Conservation (phyloP, 2,113 vertebrate genomes). For the Murina feae region DNA sequence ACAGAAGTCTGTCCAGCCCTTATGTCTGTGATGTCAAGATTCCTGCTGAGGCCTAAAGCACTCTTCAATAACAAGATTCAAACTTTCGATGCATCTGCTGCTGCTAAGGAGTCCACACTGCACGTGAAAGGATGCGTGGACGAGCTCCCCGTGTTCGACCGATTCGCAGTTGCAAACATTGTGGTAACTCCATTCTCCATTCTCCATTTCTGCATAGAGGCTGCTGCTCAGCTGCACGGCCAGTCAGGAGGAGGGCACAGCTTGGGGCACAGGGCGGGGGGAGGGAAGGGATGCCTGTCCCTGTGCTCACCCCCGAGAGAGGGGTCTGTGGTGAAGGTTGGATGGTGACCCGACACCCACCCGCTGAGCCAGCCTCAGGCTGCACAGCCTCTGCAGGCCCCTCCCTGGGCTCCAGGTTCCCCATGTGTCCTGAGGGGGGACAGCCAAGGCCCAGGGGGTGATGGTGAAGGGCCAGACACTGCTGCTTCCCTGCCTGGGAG, state of each 20-base stretch:
- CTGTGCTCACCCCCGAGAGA: neutral
- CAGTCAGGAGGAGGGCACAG: neutral
- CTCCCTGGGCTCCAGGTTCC: neutral
- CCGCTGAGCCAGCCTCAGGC: neutral
- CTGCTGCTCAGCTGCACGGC: neutral
- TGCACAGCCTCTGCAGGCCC: neutral
- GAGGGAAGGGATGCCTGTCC: too few relatives aligned
- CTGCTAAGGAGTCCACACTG: accelerated
- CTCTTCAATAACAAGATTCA: too few relatives aligned
- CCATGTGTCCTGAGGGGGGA: neutral
- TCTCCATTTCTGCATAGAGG: neutral
- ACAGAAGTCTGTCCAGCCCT: neutral
- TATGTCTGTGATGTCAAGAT: too few relatives aligned
- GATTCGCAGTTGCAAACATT: accelerated
- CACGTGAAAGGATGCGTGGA: neutral
- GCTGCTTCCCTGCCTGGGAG: neutral
- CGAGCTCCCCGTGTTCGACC: accelerated
- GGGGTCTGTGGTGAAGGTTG: neutral
- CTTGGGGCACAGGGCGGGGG: neutral
- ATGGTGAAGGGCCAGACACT: neutral
- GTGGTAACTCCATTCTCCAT: neutral
- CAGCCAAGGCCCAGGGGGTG: neutral
- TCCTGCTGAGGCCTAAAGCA: accelerated
- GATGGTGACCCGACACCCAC: neutral
- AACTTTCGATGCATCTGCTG: accelerated